These are phyloP conservation scores for Brachionus rubens DNA, from an alignment of 1,140 invertebrate species.

Conservation along the genomic window DNA sequence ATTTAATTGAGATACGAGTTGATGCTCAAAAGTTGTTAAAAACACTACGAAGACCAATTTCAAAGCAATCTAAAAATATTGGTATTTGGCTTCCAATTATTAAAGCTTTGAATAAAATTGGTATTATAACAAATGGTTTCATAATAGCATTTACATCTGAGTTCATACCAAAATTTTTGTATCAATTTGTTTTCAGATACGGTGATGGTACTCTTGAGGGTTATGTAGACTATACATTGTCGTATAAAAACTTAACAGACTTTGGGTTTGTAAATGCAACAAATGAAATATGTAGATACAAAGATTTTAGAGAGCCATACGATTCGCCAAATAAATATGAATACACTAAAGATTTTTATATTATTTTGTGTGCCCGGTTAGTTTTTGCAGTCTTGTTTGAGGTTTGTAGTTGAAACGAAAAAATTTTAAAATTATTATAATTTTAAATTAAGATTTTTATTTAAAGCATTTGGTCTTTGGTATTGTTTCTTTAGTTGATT, in stretches of 20 bases:
- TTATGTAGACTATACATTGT: constrained; percentile 10
- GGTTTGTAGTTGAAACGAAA: not conserved
- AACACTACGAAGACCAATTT: constrained; percentile 66
- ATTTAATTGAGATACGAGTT: constrained; percentile 75
- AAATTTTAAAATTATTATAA: not conserved
- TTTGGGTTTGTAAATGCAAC: constrained; percentile 21
- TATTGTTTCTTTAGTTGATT: not conserved
- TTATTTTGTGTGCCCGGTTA: constrained; percentile 17
- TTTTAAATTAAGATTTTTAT: not conserved
- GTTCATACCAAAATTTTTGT: constrained; percentile 29
- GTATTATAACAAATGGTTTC: constrained; percentile 24
- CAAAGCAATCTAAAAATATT: constrained; percentile 4
- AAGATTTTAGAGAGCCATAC: constrained; percentile 28
- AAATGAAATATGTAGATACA: constrained; percentile 28
- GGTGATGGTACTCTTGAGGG: not conserved
- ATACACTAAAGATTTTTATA: constrained; percentile 14
- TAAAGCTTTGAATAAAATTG: not conserved
- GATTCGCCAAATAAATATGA: constrained; percentile 18
- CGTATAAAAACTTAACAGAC: constrained; percentile 13
- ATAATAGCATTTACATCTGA: constrained; percentile 45
- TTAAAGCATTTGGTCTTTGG: constrained; percentile 41
- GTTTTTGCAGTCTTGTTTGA: constrained; percentile 9
- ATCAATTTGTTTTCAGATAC: constrained; percentile 19
- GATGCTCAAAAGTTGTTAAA: constrained; percentile 78
- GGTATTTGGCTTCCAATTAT: constrained; percentile 33